phyloP scores from a whole-genome alignment of 2,888 invertebrate genomes.

The Thalpophila matura region DNA sequence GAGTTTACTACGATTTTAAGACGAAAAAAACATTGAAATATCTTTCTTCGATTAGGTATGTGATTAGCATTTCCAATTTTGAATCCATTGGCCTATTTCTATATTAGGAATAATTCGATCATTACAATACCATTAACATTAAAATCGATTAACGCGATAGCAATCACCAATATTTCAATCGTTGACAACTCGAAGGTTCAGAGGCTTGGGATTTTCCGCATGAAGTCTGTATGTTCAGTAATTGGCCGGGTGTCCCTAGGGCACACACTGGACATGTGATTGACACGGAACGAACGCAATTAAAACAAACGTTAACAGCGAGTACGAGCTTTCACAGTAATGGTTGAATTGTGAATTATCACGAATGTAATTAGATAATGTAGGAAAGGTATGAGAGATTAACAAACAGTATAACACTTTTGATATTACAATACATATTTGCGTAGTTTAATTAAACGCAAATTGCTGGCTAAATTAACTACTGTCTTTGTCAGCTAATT shows the following conservation, averaged over 20 bases:
- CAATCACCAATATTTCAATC: conserved; percentile 32
- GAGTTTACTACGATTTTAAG: too few relatives aligned
- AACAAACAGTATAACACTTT: conserved; percentile 18
- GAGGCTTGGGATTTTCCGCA: conserved; percentile 15
- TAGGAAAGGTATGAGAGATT: conserved; percentile 16
- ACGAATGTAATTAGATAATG: conserved; percentile 55
- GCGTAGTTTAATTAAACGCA: neutral
- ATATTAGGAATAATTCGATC: conserved; percentile 4
- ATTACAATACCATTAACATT: conserved; percentile 30
- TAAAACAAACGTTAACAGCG: conserved; percentile 51
- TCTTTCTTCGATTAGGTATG: neutral
- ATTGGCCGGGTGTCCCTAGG: conserved; percentile 30
- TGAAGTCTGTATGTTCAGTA: conserved; percentile 35
- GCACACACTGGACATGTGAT: conserved; percentile 41
- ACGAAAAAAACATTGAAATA: too few relatives aligned
- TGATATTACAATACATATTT: neutral
- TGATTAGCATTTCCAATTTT: conserved; percentile 15
- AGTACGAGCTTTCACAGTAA: conserved; percentile 44
- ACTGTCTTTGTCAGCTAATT: too few relatives aligned
- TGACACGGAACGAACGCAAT: conserved; percentile 51
- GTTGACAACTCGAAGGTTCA: conserved; percentile 6
- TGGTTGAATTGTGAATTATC: conserved; percentile 32
- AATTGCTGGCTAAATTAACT: neutral
- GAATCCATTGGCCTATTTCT: conserved; percentile 11
- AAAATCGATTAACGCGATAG: conserved; percentile 33